Conservation (phyloP, 1,140 invertebrate genomes). For the Cydia pomonella region DNA sequence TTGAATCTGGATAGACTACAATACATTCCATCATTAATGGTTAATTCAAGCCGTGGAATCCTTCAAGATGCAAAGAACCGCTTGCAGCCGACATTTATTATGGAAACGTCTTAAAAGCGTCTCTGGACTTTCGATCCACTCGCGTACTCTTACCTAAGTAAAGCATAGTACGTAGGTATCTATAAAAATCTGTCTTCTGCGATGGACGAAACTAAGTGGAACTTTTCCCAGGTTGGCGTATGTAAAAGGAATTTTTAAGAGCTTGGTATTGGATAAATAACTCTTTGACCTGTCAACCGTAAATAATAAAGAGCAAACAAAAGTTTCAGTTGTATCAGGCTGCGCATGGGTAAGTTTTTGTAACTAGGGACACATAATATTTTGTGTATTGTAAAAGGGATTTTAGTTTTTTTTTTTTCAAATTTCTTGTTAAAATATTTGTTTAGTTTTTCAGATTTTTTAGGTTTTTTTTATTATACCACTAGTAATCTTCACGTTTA, state of each 20-base stretch:
- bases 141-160: slow-evolving; percentile 63
- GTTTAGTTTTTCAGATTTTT: too few species aligned
- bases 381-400: not conserved
- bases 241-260: slow-evolving; percentile 78
- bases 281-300: slow-evolving; percentile 50
- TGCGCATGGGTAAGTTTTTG: not conserved
- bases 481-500: too few species aligned
- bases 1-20: not conserved
- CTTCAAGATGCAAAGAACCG: slow-evolving; percentile 43
- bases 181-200: slow-evolving; percentile 38
- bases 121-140: slow-evolving; percentile 67
- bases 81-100: slow-evolving; percentile 66
- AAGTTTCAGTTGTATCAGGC: slow-evolving; percentile 4
- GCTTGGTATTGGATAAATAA: slow-evolving; percentile 57
- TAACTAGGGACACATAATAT: not conserved
- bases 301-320: slow-evolving; percentile 13
- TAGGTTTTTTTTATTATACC: too few species aligned
- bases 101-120: slow-evolving; percentile 72
- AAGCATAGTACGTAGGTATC: slow-evolving; percentile 36
- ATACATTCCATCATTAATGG: not conserved
- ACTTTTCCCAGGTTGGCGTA: slow-evolving; percentile 72
- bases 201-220: slow-evolving; percentile 73
- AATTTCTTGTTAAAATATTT: too few species aligned
- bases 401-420: too few species aligned
- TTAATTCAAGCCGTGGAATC: slow-evolving; percentile 33